Evolutionary conservation across 2,113 vertebrate genomes (phyloP).

Genomic region (Anguilla rostrata): DNA sequence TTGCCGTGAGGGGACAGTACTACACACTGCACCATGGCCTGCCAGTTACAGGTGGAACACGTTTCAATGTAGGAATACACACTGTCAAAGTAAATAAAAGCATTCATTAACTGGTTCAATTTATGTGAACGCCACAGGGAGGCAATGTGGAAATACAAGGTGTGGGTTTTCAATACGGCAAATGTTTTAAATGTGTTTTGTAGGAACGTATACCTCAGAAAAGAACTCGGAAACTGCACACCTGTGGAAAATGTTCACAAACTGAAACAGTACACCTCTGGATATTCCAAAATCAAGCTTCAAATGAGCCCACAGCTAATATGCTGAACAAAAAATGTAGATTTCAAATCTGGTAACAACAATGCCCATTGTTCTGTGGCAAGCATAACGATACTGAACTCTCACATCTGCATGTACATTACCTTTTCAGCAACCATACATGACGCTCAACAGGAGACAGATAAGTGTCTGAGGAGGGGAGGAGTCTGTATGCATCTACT

Average conservation of each 20-base stretch:
- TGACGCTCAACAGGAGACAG: background rate
- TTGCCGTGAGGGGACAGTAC: no score
- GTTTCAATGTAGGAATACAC: no score
- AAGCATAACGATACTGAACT: background rate
- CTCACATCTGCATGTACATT: background rate
- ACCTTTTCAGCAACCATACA: background rate
- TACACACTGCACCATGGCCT: no score
- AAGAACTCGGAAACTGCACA: conserved; percentile 30
- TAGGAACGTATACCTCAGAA: conserved; percentile 34
- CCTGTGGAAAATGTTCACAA: background rate
- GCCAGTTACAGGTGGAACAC: no score
- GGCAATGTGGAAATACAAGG: background rate
- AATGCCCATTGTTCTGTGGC: background rate
- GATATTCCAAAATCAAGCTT: conserved; percentile 3
- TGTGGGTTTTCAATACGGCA: background rate
- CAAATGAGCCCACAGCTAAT: background rate
- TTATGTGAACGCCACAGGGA: background rate
- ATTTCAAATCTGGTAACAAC: conserved; percentile 10
- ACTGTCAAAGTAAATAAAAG: no score
- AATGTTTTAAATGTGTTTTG: conserved; percentile 29
- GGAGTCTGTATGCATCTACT: background rate
- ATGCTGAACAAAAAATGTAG: background rate
- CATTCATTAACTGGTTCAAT: no score
- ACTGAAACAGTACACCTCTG: background rate
- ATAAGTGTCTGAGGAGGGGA: background rate